phyloP scores from a whole-genome alignment of 2,113 vertebrate species.

The Calidris pugnax region DNA sequence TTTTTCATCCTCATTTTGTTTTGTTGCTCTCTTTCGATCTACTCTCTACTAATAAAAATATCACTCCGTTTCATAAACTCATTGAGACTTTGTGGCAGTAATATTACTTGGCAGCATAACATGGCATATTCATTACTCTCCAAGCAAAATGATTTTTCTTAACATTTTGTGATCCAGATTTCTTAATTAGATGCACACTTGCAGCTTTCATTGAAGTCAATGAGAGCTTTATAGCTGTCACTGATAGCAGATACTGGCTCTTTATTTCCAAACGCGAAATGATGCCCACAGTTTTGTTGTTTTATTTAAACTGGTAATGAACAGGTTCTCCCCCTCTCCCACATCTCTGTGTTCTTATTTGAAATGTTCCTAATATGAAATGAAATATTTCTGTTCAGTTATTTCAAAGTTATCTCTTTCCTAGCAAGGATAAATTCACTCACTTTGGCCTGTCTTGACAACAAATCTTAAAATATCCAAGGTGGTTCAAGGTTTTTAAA shows the following conservation, averaged over 20 bases:
- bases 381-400: background rate
- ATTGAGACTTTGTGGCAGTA: conserved; percentile 43
- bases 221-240: conserved; percentile 39
- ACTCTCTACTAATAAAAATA: conserved; percentile 58
- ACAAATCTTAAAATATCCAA: background rate
- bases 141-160: conserved; percentile 61
- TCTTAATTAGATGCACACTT: conserved; percentile 36
- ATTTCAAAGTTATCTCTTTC: background rate
- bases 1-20: conserved; percentile 45
- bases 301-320: background rate
- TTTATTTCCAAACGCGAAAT: conserved; percentile 24
- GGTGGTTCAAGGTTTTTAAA: conserved; percentile 1
- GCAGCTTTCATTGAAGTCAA: conserved; percentile 35
- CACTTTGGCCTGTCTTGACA: background rate
- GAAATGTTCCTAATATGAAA: background rate
- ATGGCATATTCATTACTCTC: conserved; percentile 49
- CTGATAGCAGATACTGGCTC: background rate
- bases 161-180: conserved; percentile 46
- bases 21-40: conserved; percentile 4
- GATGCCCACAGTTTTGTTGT: background rate
- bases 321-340: background rate
- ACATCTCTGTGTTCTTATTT: background rate
- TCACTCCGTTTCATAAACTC: conserved; percentile 57
- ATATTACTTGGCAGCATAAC: conserved; percentile 50
- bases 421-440: background rate